Evolutionary conservation across 2,888 invertebrate species (phyloP).

Genomic region (Caenorhabditis japonica): DNA sequence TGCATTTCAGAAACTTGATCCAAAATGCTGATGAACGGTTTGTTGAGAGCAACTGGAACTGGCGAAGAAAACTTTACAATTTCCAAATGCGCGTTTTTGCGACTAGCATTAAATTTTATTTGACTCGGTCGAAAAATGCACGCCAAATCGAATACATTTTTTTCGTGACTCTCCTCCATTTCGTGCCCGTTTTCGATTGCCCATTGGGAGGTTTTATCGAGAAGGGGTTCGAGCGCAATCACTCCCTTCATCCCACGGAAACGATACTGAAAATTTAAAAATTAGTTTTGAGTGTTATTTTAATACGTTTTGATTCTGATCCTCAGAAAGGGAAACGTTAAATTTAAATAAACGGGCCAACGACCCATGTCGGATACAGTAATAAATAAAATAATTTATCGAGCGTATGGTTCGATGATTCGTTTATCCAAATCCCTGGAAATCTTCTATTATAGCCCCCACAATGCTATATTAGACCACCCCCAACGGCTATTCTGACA

Average conservation of each 20-base stretch:
- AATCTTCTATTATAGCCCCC: too few species aligned
- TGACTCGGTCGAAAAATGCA: slow-evolving; percentile 31
- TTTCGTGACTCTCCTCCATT: neutral
- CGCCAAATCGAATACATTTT: neutral
- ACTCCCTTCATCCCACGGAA: slow-evolving; percentile 76
- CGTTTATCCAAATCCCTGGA: too few species aligned
- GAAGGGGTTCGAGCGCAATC: slow-evolving; percentile 65
- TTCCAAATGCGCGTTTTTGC: slow-evolving; percentile 54
- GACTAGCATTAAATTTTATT: slow-evolving; percentile 36
- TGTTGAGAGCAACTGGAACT: slow-evolving; percentile 73
- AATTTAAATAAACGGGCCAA: too few species aligned
- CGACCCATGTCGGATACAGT: too few species aligned
- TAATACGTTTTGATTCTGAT: neutral
- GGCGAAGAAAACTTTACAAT: slow-evolving; percentile 73
- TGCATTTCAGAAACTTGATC: slow-evolving; percentile 70
- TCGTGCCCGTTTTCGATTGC: neutral
- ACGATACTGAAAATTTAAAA: slow-evolving; percentile 67
- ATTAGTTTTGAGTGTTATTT: too few species aligned
- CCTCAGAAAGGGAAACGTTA: neutral
- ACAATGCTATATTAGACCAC: too few species aligned
- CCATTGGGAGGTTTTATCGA: slow-evolving; percentile 60
- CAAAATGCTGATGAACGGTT: slow-evolving; percentile 77
- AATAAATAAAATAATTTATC: too few species aligned
- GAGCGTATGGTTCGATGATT: too few species aligned
- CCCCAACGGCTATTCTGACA: too few species aligned